Percentiles rank a stretch among this genome's conserved stretches.
phyloP scores from a whole-genome alignment of 64 coral and sea anemone genomes.

The Montipora foliosa region DNA sequence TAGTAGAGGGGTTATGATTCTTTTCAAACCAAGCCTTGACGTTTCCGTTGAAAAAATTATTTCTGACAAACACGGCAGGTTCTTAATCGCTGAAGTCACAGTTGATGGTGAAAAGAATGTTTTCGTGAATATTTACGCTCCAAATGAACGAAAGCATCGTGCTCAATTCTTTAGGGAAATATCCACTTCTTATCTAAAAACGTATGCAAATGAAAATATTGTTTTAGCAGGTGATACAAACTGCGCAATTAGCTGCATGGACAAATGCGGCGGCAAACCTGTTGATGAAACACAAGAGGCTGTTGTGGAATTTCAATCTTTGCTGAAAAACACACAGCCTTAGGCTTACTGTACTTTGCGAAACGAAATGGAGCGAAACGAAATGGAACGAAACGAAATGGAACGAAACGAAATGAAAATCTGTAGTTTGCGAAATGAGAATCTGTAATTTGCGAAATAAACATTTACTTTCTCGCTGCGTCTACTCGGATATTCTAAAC shows the following conservation, averaged over 20 bases:
- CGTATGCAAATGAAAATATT: not conserved
- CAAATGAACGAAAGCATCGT: not conserved
- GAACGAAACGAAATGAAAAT: too few relatives aligned
- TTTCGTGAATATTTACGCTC: not conserved
- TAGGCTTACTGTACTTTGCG: too few relatives aligned
- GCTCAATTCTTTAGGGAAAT: not conserved
- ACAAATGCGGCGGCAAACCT: slow-evolving; percentile 8
- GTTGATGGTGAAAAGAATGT: not conserved
- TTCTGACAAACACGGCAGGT: not conserved
- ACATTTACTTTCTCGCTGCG: too few relatives aligned
- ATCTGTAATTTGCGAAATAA: too few relatives aligned
- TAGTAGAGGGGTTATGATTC: not conserved
- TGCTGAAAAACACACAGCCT: not conserved
- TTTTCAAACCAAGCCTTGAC: not conserved
- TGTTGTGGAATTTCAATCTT: not conserved
- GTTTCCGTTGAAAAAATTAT: not conserved
- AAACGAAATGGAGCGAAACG: too few relatives aligned
- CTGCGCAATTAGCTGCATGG: not conserved
- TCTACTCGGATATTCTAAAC: too few relatives aligned
- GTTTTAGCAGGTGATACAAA: not conserved
- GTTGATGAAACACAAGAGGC: not conserved
- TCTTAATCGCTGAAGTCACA: not conserved
- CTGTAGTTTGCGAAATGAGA: too few relatives aligned
- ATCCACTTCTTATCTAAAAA: not conserved
- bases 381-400: too few relatives aligned